Evolutionary conservation across 1,140 invertebrate species (phyloP).

Genomic region (Atta colombica): DNA sequence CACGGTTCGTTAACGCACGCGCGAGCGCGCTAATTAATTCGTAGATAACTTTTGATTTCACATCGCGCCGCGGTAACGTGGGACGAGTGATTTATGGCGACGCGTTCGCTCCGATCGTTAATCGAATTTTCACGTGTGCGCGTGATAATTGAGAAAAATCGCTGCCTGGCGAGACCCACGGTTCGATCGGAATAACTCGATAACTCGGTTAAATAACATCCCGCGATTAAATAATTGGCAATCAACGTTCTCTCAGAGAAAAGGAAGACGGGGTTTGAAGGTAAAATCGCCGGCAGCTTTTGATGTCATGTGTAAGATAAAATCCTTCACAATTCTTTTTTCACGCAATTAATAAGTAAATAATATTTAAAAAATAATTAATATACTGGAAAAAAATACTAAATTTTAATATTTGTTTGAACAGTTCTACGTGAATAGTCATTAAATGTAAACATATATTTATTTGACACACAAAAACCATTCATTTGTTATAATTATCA

Average conservation of each 20-base stretch:
- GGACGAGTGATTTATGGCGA: conserved; percentile 59
- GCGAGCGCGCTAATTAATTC: conserved; percentile 81
- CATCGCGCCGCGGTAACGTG: conserved; percentile 14
- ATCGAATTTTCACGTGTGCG: conserved; percentile 52
- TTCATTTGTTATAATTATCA: too few relatives aligned
- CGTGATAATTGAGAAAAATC: conserved; percentile 31
- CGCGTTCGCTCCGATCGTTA: conserved; percentile 50
- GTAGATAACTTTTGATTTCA: conserved; percentile 74
- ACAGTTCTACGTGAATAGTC: too few relatives aligned
- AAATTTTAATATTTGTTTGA: too few relatives aligned
- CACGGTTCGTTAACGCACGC: conserved; percentile 79
- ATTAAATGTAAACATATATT: too few relatives aligned
- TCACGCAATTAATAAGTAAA: neutral
- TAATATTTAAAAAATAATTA: neutral
- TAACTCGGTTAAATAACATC: conserved; percentile 47
- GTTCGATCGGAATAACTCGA: conserved; percentile 36
- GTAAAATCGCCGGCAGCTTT: neutral
- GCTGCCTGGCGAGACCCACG: neutral
- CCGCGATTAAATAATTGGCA: conserved; percentile 34
- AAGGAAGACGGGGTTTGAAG: neutral
- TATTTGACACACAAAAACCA: too few relatives aligned
- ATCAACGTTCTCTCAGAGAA: neutral
- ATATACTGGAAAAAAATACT: neutral
- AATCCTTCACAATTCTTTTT: neutral
- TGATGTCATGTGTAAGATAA: neutral